A percentile compares a stretch with the other conserved stretches of the same genome.
These are phyloP conservation scores for Vireo griseus DNA, from an alignment of 2,797 vertebrate genomes.

Conservation along the genomic window DNA sequence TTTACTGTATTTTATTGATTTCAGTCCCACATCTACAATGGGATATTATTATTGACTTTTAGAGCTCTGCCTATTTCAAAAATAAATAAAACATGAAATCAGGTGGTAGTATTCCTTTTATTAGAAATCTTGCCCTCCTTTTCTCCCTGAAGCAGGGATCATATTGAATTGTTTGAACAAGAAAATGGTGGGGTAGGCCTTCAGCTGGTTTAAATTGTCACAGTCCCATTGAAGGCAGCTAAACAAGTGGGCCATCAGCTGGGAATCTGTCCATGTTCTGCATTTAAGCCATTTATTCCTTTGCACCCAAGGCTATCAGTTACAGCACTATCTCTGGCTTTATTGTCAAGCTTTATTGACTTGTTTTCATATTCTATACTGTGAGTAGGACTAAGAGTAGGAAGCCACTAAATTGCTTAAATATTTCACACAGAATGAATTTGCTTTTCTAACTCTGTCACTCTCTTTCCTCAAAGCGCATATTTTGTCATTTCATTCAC, in stretches of 20 bases:
- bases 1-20: constrained; percentile 52
- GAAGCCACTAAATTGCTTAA: constrained; percentile 48
- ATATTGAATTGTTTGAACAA: constrained; percentile 15
- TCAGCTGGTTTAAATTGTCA: not conserved
- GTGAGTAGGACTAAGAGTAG: constrained; percentile 5
- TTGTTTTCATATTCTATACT: constrained; percentile 36
- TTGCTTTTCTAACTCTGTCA: constrained; percentile 45
- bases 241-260: not conserved
- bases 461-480: not conserved
- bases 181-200: not conserved
- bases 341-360: constrained; percentile 50
- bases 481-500: not conserved
- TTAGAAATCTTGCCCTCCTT: not conserved
- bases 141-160: constrained; percentile 5
- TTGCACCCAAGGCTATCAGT: not conserved
- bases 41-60: constrained; percentile 48
- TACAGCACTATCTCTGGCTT: constrained; percentile 30
- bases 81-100: constrained; percentile 24
- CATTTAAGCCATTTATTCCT: not conserved
- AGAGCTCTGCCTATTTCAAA: constrained; percentile 45
- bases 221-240: not conserved
- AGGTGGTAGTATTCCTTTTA: constrained; percentile 13
- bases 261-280: not conserved
- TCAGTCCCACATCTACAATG: constrained; percentile 24
- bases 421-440: constrained; percentile 1